These are phyloP conservation scores for Sceloporus tristichus DNA, from an alignment of 2,113 vertebrate genomes.

Conservation along the genomic window DNA sequence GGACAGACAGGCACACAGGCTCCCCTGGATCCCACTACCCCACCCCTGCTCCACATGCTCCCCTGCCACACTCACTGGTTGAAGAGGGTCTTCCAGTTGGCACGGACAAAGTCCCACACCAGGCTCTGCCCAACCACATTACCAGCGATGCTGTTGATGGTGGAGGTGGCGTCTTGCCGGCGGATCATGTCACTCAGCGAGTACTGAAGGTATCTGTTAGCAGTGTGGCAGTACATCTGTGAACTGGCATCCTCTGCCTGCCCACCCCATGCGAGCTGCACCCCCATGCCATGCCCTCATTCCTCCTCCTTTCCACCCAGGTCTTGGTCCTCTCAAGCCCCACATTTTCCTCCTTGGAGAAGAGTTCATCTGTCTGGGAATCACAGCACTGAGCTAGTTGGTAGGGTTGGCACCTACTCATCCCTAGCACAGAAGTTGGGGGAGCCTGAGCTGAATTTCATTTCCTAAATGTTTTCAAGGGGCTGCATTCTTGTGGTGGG, in stretches of 20 bases:
- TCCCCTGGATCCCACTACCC: neutral
- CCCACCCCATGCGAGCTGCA: neutral
- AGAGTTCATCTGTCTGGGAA: too few relatives aligned
- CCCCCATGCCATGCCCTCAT: too few relatives aligned
- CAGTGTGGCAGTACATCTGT: neutral
- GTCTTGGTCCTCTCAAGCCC: too few relatives aligned
- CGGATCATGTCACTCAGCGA: conserved; percentile 81
- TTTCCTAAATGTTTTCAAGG: too few relatives aligned
- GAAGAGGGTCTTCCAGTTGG: conserved; percentile 83
- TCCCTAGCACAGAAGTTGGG: too few relatives aligned
- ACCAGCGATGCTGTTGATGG: conserved; percentile 79
- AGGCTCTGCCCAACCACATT: conserved; percentile 84
- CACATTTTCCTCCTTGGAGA: too few relatives aligned
- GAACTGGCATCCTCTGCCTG: neutral
- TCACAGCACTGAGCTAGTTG: too few relatives aligned
- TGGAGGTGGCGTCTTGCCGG: conserved; percentile 82
- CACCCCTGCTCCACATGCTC: accelerated
- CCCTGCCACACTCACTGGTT: conserved; percentile 78
- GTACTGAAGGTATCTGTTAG: conserved; percentile 83
- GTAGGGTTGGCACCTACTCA: too few relatives aligned
- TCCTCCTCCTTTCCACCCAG: neutral
- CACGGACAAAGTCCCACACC: conserved; percentile 87
- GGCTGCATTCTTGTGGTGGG: too few relatives aligned
- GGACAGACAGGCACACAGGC: neutral
- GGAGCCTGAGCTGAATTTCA: too few relatives aligned